Conservation (phyloP, 1,140 invertebrate genomes). For the Rhagoletis zephyria region DNA sequence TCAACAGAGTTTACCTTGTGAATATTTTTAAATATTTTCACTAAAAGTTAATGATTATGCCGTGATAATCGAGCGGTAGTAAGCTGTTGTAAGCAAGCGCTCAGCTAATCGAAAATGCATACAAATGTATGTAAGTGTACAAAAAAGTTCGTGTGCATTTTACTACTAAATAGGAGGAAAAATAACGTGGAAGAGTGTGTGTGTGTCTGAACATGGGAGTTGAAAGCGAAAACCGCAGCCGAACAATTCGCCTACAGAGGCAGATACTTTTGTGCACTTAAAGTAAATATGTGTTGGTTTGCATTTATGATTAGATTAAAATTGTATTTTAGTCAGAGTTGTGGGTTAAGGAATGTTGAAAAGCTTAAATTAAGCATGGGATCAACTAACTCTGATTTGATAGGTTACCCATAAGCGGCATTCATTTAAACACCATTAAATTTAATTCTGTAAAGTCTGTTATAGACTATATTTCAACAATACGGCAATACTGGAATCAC, state of each 20-base stretch:
- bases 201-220: too few species aligned
- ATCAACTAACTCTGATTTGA: too few species aligned
- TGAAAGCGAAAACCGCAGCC: conserved; percentile 26
- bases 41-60: conserved; percentile 51
- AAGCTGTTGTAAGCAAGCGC: conserved; percentile 23
- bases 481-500: too few species aligned
- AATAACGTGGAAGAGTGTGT: too few species aligned
- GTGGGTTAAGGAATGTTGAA: background rate
- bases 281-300: background rate
- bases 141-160: background rate
- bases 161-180: background rate
- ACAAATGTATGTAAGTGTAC: background rate
- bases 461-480: too few species aligned
- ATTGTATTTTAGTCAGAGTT: background rate
- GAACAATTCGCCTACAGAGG: background rate
- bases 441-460: too few species aligned
- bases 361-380: background rate
- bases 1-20: conserved; percentile 40
- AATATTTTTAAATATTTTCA: conserved; percentile 47
- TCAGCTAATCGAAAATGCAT: background rate
- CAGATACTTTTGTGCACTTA: background rate
- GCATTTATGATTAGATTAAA: conserved; percentile 5
- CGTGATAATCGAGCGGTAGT: conserved; percentile 48
- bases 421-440: too few species aligned
- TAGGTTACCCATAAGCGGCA: too few species aligned